phyloP scores from a whole-genome alignment of 2,797 vertebrate genomes.

The Acanthis flammea region DNA sequence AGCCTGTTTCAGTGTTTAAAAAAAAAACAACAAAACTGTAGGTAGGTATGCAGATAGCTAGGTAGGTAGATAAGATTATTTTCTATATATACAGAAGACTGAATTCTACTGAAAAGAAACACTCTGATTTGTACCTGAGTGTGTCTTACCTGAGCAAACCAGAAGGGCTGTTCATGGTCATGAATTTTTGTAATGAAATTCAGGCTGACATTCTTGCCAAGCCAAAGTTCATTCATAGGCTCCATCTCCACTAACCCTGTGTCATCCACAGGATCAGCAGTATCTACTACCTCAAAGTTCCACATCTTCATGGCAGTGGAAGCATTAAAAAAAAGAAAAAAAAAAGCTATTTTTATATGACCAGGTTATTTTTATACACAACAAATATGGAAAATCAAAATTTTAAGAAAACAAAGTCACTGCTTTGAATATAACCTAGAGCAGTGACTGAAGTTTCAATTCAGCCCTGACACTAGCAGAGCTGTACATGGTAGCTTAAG shows the following conservation, averaged over 20 bases:
- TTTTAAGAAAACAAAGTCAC: background rate
- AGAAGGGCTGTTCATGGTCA: conserved; percentile 78
- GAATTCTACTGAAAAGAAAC: background rate
- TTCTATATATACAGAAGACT: background rate
- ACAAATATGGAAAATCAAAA: background rate
- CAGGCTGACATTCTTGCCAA: conserved; percentile 84
- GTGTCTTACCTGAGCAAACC: conserved; percentile 90
- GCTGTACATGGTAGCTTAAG: background rate
- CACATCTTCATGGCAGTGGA: conserved; percentile 79
- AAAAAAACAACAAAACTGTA: background rate
- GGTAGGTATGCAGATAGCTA: background rate
- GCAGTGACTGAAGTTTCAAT: background rate
- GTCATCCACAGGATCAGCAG: conserved; percentile 77
- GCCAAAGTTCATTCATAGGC: conserved; percentile 86
- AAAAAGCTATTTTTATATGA: background rate
- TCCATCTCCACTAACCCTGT: conserved; percentile 83
- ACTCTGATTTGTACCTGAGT: background rate
- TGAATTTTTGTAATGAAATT: conserved; percentile 84
- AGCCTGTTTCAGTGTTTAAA: background rate
- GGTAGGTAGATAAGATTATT: background rate
- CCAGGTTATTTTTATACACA: background rate
- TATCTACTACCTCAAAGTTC: conserved; percentile 87
- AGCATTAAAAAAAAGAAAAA: background rate
- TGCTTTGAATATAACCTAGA: background rate
- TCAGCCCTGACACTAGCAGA: background rate